Percentiles rank a stretch among this genome's conserved stretches.
Conservation (phyloP, 2,888 invertebrate genomes). For the Acrobasis suavella region DNA sequence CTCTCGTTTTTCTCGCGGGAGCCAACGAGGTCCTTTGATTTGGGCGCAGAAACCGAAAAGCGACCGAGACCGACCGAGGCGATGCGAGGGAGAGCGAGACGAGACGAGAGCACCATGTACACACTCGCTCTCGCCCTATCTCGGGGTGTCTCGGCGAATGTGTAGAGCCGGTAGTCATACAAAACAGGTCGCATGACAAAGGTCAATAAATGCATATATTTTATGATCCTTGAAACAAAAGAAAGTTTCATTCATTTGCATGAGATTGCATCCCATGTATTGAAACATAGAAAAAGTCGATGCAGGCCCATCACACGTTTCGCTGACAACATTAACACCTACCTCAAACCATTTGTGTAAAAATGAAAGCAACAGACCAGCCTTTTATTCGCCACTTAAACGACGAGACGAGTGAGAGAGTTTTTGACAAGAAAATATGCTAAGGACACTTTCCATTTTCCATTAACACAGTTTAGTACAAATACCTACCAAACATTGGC, state of each 20-base stretch:
- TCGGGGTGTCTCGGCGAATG: no score
- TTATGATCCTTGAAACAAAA: background rate
- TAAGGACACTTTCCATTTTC: background rate
- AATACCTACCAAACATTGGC: no score
- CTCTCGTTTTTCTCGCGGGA: no score
- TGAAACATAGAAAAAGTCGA: slow-evolving; percentile 1
- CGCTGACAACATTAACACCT: slow-evolving; percentile 5
- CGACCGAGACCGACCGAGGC: no score
- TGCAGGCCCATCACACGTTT: background rate
- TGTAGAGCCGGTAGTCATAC: no score
- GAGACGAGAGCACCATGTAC: no score
- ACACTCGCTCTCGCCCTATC: no score
- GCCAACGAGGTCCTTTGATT: no score
- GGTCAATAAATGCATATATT: background rate
- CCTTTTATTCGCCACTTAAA: background rate
- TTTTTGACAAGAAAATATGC: background rate
- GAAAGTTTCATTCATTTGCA: background rate
- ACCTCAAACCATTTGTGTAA: slow-evolving; percentile 4
- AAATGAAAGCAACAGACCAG: slow-evolving; percentile 6
- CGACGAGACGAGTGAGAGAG: no score
- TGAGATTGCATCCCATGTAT: background rate
- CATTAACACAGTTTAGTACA: no score
- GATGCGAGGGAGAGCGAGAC: no score
- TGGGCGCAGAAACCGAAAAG: no score
- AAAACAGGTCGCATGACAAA: background rate